These are phyloP conservation scores for Pelmatolapia mariae DNA, from an alignment of 2,113 vertebrate genomes.

Conservation along the genomic window DNA sequence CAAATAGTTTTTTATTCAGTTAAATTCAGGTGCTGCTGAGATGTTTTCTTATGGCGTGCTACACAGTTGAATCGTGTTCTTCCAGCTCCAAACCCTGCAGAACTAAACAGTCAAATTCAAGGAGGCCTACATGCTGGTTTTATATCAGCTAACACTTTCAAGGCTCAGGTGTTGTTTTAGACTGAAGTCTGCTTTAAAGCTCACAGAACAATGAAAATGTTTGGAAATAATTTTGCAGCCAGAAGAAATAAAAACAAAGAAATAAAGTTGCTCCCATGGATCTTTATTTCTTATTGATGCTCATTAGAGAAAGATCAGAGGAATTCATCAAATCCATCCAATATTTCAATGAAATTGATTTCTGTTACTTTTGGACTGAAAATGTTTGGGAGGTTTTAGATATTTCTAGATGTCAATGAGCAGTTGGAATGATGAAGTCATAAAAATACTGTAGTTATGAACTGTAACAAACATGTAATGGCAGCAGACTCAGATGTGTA, in stretches of 20 bases:
- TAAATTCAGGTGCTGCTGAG: neutral
- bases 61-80: neutral
- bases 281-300: neutral
- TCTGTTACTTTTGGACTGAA: neutral
- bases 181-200: neutral
- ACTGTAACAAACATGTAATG: neutral
- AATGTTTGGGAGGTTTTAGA: neutral
- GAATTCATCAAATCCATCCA: neutral
- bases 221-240: neutral
- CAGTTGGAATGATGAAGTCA: neutral
- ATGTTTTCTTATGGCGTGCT: neutral
- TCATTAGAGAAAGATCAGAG: neutral
- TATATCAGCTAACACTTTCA: neutral
- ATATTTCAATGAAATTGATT: neutral
- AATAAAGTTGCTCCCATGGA: neutral
- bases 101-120: neutral
- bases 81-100: neutral
- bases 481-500: neutral
- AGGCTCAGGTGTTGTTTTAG: neutral
- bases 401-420: neutral
- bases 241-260: neutral
- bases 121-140: neutral
- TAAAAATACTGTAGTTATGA: neutral
- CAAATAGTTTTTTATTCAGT: neutral
- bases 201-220: neutral